These are phyloP conservation scores for Ctenodactylus gundi DNA, from an alignment of 2,113 vertebrate genomes.

Conservation along the genomic window DNA sequence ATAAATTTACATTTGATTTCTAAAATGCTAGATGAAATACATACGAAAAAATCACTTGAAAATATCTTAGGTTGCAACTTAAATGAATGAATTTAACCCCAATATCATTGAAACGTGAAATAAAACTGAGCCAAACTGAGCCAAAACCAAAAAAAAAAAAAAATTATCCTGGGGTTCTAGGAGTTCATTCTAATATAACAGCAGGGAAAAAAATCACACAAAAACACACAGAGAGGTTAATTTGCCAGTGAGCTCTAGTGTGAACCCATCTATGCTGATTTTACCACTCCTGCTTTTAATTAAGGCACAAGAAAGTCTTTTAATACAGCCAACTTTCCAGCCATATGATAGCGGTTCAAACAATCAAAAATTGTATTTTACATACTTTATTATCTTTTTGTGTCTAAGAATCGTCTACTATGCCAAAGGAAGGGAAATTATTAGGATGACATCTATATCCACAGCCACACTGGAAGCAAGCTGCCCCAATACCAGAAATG, in stretches of 20 bases:
- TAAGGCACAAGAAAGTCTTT: not conserved
- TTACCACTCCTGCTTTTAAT: not conserved
- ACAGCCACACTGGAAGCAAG: not conserved
- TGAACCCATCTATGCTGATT: not conserved
- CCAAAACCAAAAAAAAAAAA: constrained; percentile 49
- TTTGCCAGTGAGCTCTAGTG: not conserved
- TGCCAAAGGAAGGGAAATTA: not conserved
- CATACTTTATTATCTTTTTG: not conserved
- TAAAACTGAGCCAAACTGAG: constrained; percentile 29
- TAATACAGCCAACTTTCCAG: not conserved
- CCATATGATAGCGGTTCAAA: not conserved
- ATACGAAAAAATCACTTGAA: not conserved
- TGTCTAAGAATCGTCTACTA: not conserved
- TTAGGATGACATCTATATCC: not conserved
- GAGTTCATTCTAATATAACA: not conserved
- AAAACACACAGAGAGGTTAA: not conserved
- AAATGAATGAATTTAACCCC: not conserved
- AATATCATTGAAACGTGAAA: not conserved
- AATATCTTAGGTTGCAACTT: not conserved
- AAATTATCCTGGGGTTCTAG: constrained; percentile 23
- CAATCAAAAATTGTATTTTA: not conserved
- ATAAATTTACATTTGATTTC: not conserved
- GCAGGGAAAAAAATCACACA: not conserved
- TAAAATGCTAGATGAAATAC: not conserved
- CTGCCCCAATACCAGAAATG: not conserved